Evolutionary conservation across 1,140 invertebrate genomes (phyloP), one percentile per base, ranked within the genome.

Genomic region (Conopomorpha cramerella): DNA sequence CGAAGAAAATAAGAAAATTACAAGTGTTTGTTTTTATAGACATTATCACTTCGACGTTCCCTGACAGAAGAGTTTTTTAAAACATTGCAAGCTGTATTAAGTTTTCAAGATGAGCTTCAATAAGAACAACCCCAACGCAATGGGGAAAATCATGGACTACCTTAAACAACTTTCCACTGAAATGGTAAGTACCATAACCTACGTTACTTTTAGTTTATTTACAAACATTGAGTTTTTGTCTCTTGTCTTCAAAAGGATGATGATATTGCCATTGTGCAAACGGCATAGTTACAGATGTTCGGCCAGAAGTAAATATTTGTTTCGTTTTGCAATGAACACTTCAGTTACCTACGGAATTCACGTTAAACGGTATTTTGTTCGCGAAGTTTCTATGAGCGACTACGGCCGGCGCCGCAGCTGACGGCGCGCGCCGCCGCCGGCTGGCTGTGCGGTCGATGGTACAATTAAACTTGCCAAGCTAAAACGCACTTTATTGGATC

Each of bases 111-210:
- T 78, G 76, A 78, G 76, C 45, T 78, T 77, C 52, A 76, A 78
- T 46, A 77, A 71, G 51, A 77, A 72, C 32, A 77, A 71, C 53
- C 63, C 70, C 42, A 74, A 73, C 43, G 48, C 71, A 8, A 54
- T 76, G 68, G 71, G 62, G 55, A 77, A 78, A 40, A 59, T 78
- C 38, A 70, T 77, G 67, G 74, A 57, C 38, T 76, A 76, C 42
- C 53, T 78, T 16, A 66, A 65, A 44, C 71, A 78, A 54, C 57
- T 78, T 19, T 78, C 76, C 46, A 70, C 59, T 10, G 76, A 77
- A 57, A 76, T 68, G 72, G 76, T 78, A 59, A 68, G 74, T 66
- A 3, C n/a, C n/a, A n/a, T n/a, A n/a, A n/a, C n/a, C n/a, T n/a
- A n/a, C n/a, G n/a, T n/a, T n/a, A n/a, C n/a, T n/a, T n/a, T n/a